phyloP scores from a whole-genome alignment of 2,113 vertebrate genomes.

The Sminthopsis crassicaudata region DNA sequence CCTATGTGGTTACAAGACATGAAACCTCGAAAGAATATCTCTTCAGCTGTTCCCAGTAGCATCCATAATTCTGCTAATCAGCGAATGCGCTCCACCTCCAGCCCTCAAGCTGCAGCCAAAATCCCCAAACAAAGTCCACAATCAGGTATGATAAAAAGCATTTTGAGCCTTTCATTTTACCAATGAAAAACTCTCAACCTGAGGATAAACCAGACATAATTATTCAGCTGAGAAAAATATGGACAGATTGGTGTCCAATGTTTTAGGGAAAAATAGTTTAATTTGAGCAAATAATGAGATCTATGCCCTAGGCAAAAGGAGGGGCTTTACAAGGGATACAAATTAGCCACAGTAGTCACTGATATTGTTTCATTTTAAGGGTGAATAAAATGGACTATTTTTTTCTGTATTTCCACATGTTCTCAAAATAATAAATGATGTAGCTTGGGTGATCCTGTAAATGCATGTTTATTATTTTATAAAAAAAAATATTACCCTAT shows the following conservation, averaged over 20 bases:
- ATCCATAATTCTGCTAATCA: constrained; percentile 89
- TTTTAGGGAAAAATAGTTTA: background rate
- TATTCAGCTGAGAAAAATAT: constrained; percentile 61
- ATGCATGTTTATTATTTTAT: constrained; percentile 67
- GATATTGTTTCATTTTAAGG: background rate
- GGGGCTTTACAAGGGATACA: background rate
- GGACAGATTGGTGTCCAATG: constrained; percentile 29
- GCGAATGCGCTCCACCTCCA: constrained; percentile 88
- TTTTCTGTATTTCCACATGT: constrained; percentile 44
- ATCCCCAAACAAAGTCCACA: constrained; percentile 92
- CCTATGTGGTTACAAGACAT: constrained; percentile 94
- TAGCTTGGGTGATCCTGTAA: constrained; percentile 36
- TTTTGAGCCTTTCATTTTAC: constrained; percentile 82
- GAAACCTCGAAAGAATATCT: constrained; percentile 92
- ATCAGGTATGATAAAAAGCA: constrained; percentile 91
- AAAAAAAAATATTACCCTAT: constrained; percentile 50
- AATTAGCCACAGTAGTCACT: constrained; percentile 7
- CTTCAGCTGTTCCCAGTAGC: constrained; percentile 85
- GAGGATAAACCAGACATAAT: constrained; percentile 61
- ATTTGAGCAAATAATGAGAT: background rate
- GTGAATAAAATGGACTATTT: constrained; percentile 2
- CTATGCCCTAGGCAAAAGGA: background rate
- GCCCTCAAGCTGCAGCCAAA: constrained; percentile 91
- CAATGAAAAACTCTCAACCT: constrained; percentile 68
- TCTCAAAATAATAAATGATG: constrained; percentile 59